These are phyloP conservation scores for Tychaedon coryphoeus DNA, from an alignment of 2,113 vertebrate species.

Conservation along the genomic window DNA sequence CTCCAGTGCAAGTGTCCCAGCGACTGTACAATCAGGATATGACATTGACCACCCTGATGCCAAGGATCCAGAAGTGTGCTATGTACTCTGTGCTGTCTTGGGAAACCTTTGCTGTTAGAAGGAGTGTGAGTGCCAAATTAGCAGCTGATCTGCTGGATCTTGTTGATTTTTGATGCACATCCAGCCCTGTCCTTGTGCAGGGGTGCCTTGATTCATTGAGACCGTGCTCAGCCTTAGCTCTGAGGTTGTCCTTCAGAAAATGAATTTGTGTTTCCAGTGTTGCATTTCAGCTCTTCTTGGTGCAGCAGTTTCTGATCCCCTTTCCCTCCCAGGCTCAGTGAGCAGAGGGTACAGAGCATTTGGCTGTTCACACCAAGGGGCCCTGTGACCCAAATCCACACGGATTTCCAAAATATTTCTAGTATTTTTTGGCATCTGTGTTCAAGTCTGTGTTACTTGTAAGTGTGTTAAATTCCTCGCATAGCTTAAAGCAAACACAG, in stretches of 20 bases:
- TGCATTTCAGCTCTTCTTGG: neutral
- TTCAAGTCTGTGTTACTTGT: neutral
- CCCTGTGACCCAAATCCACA: neutral
- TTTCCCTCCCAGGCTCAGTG: neutral
- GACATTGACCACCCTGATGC: neutral
- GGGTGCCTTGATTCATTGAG: neutral
- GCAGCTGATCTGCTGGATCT: neutral
- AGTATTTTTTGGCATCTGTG: neutral
- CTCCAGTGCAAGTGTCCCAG: neutral
- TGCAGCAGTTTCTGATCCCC: neutral
- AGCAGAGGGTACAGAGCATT: neutral
- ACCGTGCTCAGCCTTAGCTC: neutral
- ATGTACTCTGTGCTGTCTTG: rapidly evolving
- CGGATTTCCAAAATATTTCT: neutral
- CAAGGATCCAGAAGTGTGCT: neutral
- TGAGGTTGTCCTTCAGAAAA: neutral
- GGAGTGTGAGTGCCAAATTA: neutral
- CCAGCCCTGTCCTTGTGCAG: neutral
- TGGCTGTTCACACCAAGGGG: neutral
- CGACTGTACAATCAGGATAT: rapidly evolving
- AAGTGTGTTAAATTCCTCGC: neutral
- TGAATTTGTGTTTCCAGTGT: neutral
- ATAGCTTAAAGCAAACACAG: neutral
- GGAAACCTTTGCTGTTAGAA: neutral
- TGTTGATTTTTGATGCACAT: neutral